phyloP scores from a whole-genome alignment of 30 jellyfish, hydroid and myxozoan species.

The Hydractinia symbiolongicarpus region DNA sequence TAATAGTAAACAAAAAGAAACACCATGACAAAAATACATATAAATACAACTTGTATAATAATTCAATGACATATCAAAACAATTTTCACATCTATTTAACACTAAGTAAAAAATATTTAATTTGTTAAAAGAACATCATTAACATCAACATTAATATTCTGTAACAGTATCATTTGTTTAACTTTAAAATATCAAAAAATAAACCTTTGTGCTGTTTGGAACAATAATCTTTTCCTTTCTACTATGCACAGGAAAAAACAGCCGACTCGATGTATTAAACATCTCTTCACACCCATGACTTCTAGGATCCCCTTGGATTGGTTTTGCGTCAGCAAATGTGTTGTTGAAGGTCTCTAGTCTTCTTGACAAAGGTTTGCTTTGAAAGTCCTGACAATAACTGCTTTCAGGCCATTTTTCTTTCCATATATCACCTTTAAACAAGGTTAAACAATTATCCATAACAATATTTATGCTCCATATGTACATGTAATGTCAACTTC shows the following conservation, averaged over 20 bases:
- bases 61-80: not conserved
- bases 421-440: not conserved
- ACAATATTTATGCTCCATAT: too few species aligned
- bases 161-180: not conserved
- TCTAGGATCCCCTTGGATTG: conserved; percentile 10
- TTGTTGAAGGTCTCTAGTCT: not conserved
- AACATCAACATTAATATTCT: too few species aligned
- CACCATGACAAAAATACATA: too few species aligned
- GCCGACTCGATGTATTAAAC: conserved; percentile 2
- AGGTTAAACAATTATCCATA: too few species aligned
- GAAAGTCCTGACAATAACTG: not conserved
- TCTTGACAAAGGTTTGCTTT: not conserved
- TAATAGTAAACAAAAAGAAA: too few species aligned
- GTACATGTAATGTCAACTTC: too few species aligned
- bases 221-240: not conserved
- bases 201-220: conserved; percentile 16
- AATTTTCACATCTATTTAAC: not conserved
- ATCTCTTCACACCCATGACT: conserved; percentile 7
- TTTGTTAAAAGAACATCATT: too few species aligned
- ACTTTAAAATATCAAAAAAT: not conserved
- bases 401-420: conserved; percentile 9
- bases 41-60: too few species aligned
- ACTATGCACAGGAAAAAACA: not conserved
- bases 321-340: not conserved
- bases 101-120: too few species aligned